Base-by-base conservation (phyloP, 2,113 vertebrate genomes). In the Ia io region DNA sequence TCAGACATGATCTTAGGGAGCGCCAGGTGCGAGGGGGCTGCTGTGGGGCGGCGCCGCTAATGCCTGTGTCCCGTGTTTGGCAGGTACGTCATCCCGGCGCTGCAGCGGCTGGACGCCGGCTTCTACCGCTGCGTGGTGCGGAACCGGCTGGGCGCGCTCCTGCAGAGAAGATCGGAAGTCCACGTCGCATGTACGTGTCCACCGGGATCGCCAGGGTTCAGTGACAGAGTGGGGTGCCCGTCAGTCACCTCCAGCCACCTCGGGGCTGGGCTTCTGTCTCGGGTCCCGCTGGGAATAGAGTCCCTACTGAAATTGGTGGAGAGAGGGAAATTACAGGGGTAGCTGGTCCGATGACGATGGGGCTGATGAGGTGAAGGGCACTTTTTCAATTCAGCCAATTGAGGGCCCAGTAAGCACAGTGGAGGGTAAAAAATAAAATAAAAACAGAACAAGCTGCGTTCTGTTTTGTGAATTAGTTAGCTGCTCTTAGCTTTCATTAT, bases 101-200 rank as follows among this genome's bases (percentile, higher is more conserved):
- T 99, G 95, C 98, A 97, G 98, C 98, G 98, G 93, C 98, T 97
- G 0, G 98, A 99, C 5, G 98, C 98, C 35, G 99, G 99, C 32
- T 98, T 96, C 93, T 99, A 99, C 97, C 99, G 99, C 85, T 99
- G 99, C 1, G 88, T 98, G 7, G 99, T 99, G 37, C 98, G 99
- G 30, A 99, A 99, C 99, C 98, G 99, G 94, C 99, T 99, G 99
- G 99, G 99, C 23, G 98, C 99, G 0, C 97, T 99, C 79, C 96
- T 99, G 97, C 99, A 99, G 80, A 98, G 98, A 96, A 99, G 98
- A 95, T 98, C 98, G 0, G 98, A 99, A 95, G 97, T 99, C 86
- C 99, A 99, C 83, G 99, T 99, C 42, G 99, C 99, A 98, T 99
- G 99, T 99, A 98, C 56, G 99, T 99, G 67, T 77, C 9, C 25